Conservation (phyloP, 2,888 invertebrate species). For the Norana najaformis region DNA sequence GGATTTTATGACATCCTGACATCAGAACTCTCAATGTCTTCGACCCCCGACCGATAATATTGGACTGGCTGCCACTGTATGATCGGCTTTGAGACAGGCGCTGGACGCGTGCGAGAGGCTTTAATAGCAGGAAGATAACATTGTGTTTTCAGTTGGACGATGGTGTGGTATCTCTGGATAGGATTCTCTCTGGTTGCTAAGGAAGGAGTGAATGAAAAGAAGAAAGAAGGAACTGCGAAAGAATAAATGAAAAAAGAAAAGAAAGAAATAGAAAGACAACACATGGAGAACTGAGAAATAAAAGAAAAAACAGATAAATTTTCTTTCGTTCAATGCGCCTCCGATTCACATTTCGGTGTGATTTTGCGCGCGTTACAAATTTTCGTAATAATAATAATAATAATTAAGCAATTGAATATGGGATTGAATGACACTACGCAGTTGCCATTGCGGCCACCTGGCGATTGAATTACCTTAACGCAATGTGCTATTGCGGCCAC, state of each 20-base stretch:
- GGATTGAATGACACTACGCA: no score
- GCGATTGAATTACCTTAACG: not conserved
- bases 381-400: not conserved
- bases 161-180: not conserved
- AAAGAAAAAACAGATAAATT: not conserved
- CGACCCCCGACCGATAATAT: not conserved
- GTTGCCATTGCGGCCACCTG: not conserved
- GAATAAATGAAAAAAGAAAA: not conserved
- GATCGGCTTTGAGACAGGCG: not conserved
- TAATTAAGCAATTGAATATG: no score
- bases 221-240: not conserved
- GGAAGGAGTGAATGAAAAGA: not conserved
- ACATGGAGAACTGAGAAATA: not conserved
- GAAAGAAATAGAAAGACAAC: not conserved
- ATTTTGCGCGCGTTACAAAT: not conserved
- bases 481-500: not conserved
- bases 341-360: no score
- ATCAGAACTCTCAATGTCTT: not conserved
- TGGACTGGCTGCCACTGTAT: not conserved
- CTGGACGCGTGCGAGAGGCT: not conserved
- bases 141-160: not conserved
- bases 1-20: not conserved
- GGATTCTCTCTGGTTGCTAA: not conserved
- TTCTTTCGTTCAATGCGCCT: not conserved
- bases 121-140: not conserved